A percentile compares a stretch with the other conserved stretches of the same genome.
phyloP scores from a whole-genome alignment of 2,888 invertebrate species.

The Scaptomyza tumidula region DNA sequence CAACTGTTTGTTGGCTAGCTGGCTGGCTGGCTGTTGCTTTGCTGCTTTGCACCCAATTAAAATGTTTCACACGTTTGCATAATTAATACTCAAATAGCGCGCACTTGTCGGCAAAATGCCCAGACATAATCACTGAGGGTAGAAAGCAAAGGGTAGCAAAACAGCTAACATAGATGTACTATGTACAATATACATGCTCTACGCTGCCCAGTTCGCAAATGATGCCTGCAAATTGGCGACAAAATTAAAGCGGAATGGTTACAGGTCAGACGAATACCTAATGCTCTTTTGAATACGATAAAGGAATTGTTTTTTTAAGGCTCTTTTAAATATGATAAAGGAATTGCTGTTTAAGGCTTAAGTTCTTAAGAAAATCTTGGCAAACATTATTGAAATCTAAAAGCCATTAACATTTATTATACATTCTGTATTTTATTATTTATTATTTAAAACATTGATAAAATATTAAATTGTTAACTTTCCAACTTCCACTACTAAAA shows the following conservation, averaged over 20 bases:
- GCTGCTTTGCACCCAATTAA: constrained; percentile 82
- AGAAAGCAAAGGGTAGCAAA: too few relatives aligned
- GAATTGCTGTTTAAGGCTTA: neutral
- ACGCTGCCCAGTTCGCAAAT: constrained; percentile 19
- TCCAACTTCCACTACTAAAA: too few relatives aligned
- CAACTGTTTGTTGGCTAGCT: constrained; percentile 20
- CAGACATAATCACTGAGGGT: constrained; percentile 33
- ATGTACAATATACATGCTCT: neutral
- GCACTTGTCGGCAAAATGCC: constrained; percentile 65
- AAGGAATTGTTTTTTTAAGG: neutral
- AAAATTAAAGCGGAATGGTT: neutral
- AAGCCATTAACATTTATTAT: too few relatives aligned
- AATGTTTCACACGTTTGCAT: constrained; percentile 84
- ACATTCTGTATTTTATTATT: too few relatives aligned
- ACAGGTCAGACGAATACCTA: neutral
- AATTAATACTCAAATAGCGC: constrained; percentile 84
- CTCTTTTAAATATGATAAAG: neutral
- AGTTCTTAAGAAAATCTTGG: neutral
- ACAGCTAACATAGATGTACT: constrained; percentile 15
- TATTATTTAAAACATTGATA: too few relatives aligned
- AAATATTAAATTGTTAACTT: too few relatives aligned
- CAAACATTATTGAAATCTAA: too few relatives aligned
- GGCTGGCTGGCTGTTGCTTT: constrained; percentile 21
- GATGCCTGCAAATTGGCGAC: constrained; percentile 56
- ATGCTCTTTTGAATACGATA: neutral